These are phyloP conservation scores for Tapera naevia DNA, from an alignment of 2,797 vertebrate genomes.

Conservation along the genomic window DNA sequence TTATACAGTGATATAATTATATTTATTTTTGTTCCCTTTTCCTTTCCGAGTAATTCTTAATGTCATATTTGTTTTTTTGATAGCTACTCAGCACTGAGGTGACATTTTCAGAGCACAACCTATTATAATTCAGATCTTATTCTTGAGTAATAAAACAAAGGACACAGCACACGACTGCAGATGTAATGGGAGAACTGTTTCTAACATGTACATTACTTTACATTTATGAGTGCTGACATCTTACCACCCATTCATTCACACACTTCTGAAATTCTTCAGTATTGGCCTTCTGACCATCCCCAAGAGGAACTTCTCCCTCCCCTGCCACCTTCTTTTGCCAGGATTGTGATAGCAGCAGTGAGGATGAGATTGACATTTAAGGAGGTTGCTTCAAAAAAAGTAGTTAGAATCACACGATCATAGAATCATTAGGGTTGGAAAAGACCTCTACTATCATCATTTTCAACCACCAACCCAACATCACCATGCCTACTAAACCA, in stretches of 20 bases:
- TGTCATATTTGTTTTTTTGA: conserved; percentile 40
- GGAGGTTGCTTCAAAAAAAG: neutral
- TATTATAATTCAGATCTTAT: neutral
- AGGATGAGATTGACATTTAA: neutral
- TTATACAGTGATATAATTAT: neutral
- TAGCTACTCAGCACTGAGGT: neutral
- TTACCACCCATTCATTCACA: neutral
- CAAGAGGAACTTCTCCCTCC: neutral
- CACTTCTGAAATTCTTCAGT: neutral
- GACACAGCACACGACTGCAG: neutral
- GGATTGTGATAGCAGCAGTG: neutral
- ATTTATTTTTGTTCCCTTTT: conserved; percentile 33
- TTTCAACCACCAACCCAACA: no score
- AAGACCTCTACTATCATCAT: no score
- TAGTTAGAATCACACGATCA: neutral
- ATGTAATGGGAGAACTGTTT: neutral
- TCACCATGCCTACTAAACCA: no score
- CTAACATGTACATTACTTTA: neutral
- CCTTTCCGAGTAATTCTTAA: conserved; percentile 32
- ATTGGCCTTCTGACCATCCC: neutral
- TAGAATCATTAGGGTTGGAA: no score
- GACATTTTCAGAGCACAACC: conserved; percentile 47
- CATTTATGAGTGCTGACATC: neutral
- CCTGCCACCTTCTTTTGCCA: neutral
- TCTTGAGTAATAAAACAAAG: neutral